phyloP scores from a whole-genome alignment of 2,797 vertebrate species.

The Cygnus olor region DNA sequence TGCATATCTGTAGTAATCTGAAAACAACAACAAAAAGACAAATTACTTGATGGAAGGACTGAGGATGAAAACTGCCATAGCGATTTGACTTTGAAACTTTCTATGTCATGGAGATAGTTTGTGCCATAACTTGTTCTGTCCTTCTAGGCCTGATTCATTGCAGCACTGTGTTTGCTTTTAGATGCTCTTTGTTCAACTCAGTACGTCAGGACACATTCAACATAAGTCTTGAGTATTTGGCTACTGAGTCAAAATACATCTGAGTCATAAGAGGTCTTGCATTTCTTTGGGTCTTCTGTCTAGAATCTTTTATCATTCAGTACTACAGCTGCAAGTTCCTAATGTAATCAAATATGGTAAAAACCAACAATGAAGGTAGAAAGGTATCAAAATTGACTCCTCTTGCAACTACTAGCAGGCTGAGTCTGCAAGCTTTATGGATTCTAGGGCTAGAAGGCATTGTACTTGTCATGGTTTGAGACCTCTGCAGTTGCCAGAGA shows the following conservation, averaged over 20 bases:
- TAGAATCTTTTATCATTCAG: not conserved
- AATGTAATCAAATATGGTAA: not conserved
- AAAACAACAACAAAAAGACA: not conserved
- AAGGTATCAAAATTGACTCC: not conserved
- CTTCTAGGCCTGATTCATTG: not conserved
- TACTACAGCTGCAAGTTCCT: not conserved
- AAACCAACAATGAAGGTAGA: not conserved
- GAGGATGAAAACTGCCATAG: not conserved
- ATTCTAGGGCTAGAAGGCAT: not conserved
- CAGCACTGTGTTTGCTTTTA: not conserved
- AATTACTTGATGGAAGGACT: not conserved
- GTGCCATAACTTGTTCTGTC: not conserved
- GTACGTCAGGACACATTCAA: not conserved
- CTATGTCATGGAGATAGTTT: not conserved
- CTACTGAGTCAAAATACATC: not conserved
- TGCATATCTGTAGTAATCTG: not conserved
- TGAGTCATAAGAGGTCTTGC: not conserved
- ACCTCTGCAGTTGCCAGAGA: not conserved
- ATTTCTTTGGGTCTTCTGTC: not conserved
- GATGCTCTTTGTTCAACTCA: not conserved
- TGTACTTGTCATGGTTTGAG: not conserved
- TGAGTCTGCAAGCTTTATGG: not conserved
- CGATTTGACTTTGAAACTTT: not conserved
- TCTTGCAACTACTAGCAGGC: not conserved
- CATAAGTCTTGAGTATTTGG: not conserved